These are phyloP conservation scores for Holcopasites calliopsidis DNA, from an alignment of 1,140 invertebrate genomes.

Conservation along the genomic window DNA sequence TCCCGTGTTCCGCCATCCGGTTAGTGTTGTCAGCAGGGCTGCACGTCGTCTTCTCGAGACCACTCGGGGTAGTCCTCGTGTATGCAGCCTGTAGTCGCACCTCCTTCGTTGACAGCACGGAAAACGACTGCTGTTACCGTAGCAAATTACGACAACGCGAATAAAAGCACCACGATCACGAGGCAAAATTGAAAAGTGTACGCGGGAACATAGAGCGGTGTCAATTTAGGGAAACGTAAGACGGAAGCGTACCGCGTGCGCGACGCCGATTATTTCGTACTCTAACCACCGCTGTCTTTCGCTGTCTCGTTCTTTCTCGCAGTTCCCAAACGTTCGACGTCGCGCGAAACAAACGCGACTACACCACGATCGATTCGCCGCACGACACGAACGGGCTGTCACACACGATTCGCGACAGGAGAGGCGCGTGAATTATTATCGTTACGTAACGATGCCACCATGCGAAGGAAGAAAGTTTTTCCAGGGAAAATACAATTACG, in stretches of 20 bases:
- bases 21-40: slow-evolving; percentile 19
- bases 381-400: slow-evolving; percentile 16
- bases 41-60: slow-evolving; percentile 36
- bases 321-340: background rate
- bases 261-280: slow-evolving; percentile 29
- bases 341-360: slow-evolving; percentile 14
- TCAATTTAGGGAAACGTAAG: slow-evolving; percentile 5
- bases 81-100: background rate
- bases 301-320: slow-evolving; percentile 25
- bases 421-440: background rate
- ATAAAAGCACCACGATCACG: slow-evolving; percentile 49
- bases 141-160: background rate
- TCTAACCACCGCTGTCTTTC: background rate
- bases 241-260: slow-evolving; percentile 44
- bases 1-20: slow-evolving; percentile 56
- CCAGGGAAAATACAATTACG: slow-evolving; percentile 46
- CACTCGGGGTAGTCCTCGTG: slow-evolving; percentile 6
- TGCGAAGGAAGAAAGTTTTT: slow-evolving; percentile 25
- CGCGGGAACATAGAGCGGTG: slow-evolving; percentile 41
- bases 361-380: slow-evolving; percentile 17
- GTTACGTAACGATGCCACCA: background rate
- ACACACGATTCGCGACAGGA: background rate
- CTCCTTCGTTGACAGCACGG: background rate
- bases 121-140: background rate
- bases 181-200: background rate